Conservation (phyloP, 2,888 invertebrate species). For the Sinhomidia bicolor region DNA sequence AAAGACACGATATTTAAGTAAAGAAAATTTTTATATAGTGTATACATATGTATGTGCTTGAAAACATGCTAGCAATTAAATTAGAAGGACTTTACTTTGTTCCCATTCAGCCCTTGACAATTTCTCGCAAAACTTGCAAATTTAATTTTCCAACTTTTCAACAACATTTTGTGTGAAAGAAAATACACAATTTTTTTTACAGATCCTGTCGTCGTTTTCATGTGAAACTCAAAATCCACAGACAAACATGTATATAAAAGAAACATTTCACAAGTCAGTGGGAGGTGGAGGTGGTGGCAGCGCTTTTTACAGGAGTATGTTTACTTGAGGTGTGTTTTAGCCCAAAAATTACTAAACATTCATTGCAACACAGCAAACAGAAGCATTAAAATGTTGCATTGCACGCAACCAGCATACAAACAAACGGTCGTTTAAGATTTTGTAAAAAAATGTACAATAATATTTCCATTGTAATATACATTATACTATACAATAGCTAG, state of each 20-base stretch:
- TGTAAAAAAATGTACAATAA: not conserved
- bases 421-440: not conserved
- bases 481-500: too few species aligned
- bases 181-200: not conserved
- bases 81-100: not conserved
- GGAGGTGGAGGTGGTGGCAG: not conserved
- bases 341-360: not conserved
- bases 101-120: not conserved
- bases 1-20: too few species aligned
- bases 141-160: constrained; percentile 12
- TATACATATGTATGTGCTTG: too few species aligned
- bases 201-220: not conserved
- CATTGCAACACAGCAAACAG: not conserved
- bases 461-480: too few species aligned
- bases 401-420: not conserved
- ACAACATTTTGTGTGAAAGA: not conserved
- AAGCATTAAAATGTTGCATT: not conserved
- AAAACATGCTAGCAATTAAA: constrained; percentile 6
- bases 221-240: not conserved
- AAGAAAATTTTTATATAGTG: too few species aligned
- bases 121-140: not conserved
- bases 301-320: not conserved
- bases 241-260: not conserved
- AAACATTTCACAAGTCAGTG: constrained; percentile 6
- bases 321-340: not conserved